These are phyloP conservation scores for Montipora capricornis DNA, from an alignment of 64 coral and sea anemone species.

Conservation along the genomic window DNA sequence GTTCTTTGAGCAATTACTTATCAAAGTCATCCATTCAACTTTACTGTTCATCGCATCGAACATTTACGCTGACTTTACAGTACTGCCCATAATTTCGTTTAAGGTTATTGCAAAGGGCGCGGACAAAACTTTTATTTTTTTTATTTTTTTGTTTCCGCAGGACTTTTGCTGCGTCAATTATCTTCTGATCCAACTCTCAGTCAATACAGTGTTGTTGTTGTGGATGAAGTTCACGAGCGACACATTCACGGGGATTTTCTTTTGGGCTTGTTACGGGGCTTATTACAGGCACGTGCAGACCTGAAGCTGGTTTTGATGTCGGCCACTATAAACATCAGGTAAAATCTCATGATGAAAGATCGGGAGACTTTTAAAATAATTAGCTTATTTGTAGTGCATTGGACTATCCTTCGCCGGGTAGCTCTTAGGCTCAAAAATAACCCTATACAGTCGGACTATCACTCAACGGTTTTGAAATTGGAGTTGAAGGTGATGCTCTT, in stretches of 20 bases:
- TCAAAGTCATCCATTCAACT: too few relatives aligned
- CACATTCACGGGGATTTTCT: slow-evolving; percentile 98
- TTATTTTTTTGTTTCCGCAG: slow-evolving; percentile 27
- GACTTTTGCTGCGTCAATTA: slow-evolving; percentile 89
- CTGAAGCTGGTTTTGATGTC: slow-evolving; percentile 97
- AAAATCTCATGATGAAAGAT: not conserved
- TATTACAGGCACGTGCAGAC: slow-evolving; percentile 82
- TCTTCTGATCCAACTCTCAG: slow-evolving; percentile 89
- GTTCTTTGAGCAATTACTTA: too few relatives aligned
- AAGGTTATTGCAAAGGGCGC: not conserved
- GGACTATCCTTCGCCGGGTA: too few relatives aligned
- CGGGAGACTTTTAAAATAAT: too few relatives aligned
- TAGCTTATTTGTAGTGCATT: too few relatives aligned
- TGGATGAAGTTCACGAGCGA: slow-evolving; percentile 95
- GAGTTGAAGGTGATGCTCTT: too few relatives aligned
- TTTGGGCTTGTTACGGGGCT: slow-evolving; percentile 83
- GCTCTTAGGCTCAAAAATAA: too few relatives aligned
- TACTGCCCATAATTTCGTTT: too few relatives aligned
- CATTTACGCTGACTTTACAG: too few relatives aligned
- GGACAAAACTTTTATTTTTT: not conserved
- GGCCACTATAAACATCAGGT: slow-evolving; percentile 98
- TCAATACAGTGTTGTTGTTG: slow-evolving; percentile 90
- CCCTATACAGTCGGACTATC: too few relatives aligned
- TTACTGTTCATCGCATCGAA: too few relatives aligned
- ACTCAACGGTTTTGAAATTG: too few relatives aligned